These are phyloP conservation scores for Nomada ferruginata DNA, from an alignment of 2,888 invertebrate genomes.

Conservation along the genomic window DNA sequence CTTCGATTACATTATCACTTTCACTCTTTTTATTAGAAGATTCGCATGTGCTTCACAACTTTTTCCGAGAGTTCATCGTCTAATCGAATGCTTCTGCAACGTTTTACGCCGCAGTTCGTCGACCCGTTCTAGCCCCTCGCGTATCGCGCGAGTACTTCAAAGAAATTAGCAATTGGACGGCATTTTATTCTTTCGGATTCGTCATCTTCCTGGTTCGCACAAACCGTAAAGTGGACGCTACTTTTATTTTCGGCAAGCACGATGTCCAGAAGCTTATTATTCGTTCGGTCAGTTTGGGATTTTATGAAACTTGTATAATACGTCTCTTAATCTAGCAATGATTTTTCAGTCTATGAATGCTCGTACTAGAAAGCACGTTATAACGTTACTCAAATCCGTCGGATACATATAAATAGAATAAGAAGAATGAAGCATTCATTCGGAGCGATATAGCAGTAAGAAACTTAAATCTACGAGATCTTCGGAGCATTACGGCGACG, in stretches of 20 bases:
- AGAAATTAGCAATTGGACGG: constrained; percentile 27
- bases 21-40: constrained; percentile 43
- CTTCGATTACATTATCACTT: constrained; percentile 38
- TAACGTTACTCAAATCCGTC: constrained; percentile 36
- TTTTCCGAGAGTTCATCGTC: neutral
- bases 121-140: constrained; percentile 9
- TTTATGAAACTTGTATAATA: neutral
- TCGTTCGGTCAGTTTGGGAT: constrained; percentile 1
- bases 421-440: constrained; percentile 38
- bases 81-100: constrained; percentile 6
- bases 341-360: constrained; percentile 57
- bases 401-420: constrained; percentile 31
- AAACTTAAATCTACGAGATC: constrained; percentile 67
- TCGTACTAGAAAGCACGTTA: constrained; percentile 33
- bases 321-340: constrained; percentile 5
- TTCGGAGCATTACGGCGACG: constrained; percentile 34
- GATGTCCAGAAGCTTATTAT: constrained; percentile 2
- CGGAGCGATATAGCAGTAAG: constrained; percentile 33
- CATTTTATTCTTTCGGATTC: constrained; percentile 6
- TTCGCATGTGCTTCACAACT: constrained; percentile 36
- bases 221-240: neutral
- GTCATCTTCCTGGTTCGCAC: neutral
- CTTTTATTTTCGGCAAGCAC: neutral
- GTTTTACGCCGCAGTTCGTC: constrained; percentile 27
- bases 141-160: constrained; percentile 13